Percentiles rank a stretch among this genome's conserved stretches.
These are phyloP conservation scores for Enteromius afrohamiltoni DNA, from an alignment of 2,797 vertebrate genomes.

Conservation along the genomic window DNA sequence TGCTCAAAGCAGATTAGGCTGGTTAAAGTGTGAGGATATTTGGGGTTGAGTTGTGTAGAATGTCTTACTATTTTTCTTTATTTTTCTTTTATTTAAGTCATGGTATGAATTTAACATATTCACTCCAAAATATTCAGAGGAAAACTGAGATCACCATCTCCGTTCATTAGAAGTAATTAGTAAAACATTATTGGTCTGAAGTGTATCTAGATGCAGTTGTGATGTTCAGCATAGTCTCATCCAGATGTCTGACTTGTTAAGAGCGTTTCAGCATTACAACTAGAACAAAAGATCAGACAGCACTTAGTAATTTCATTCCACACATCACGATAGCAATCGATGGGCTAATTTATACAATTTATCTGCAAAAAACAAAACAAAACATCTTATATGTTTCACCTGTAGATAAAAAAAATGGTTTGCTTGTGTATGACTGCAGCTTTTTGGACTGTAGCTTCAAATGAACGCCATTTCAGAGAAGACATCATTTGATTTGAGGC, in stretches of 20 bases:
- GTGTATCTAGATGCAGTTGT: conserved; percentile 54
- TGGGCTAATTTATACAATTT: background rate
- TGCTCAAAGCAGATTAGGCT: too few relatives aligned
- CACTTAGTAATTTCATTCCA: conserved; percentile 18
- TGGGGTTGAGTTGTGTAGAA: background rate
- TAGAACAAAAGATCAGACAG: conserved; percentile 50
- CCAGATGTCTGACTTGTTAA: conserved; percentile 53
- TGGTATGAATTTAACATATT: background rate
- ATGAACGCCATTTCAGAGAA: background rate
- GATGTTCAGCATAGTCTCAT: conserved; percentile 45
- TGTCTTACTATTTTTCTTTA: background rate
- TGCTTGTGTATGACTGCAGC: background rate
- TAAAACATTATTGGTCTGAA: conserved; percentile 15
- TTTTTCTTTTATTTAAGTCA: background rate
- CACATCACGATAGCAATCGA: conserved; percentile 43
- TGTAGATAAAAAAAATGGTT: background rate
- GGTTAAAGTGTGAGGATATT: background rate
- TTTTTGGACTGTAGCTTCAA: background rate
- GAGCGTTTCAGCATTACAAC: conserved; percentile 51
- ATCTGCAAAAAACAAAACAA: background rate
- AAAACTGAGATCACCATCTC: background rate
- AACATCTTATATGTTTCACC: background rate
- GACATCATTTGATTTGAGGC: conserved; percentile 3
- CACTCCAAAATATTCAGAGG: background rate
- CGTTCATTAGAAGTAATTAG: background rate